Percentiles rank a stretch among this genome's conserved stretches.
These are phyloP conservation scores for Megalopta genalis DNA, from an alignment of 1,140 invertebrate species.

Conservation along the genomic window DNA sequence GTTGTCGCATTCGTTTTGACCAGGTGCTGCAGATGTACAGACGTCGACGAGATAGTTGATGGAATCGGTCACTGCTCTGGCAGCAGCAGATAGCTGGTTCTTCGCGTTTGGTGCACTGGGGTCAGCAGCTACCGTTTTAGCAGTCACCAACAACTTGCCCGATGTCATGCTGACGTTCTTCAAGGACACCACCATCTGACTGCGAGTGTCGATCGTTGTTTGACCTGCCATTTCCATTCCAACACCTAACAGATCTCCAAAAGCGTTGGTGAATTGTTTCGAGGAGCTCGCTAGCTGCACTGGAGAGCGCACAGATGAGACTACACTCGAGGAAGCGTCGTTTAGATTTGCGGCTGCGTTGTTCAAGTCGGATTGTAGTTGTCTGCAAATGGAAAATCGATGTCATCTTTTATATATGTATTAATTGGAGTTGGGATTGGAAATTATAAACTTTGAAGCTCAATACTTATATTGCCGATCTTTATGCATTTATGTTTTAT, in stretches of 20 bases:
- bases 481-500: too few species aligned
- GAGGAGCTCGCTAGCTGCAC: slow-evolving; percentile 87
- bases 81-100: slow-evolving; percentile 92
- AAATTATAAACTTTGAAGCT: background rate
- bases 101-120: slow-evolving; percentile 93
- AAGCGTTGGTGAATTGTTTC: slow-evolving; percentile 89
- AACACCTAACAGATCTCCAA: slow-evolving; percentile 87
- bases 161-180: slow-evolving; percentile 94
- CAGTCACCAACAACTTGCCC: slow-evolving; percentile 91
- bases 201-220: slow-evolving; percentile 84
- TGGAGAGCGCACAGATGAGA: slow-evolving; percentile 84
- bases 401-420: background rate
- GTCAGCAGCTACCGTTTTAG: slow-evolving; percentile 94
- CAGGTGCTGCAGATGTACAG: slow-evolving; percentile 87
- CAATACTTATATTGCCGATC: background rate
- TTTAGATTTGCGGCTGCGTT: slow-evolving; percentile 91
- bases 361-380: slow-evolving; percentile 92
- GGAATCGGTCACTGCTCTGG: slow-evolving; percentile 93
- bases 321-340: slow-evolving; percentile 90
- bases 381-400: slow-evolving; percentile 75
- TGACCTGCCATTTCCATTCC: slow-evolving; percentile 92
- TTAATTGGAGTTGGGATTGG: background rate
- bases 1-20: slow-evolving; percentile 98
- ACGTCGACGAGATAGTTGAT: slow-evolving; percentile 93
- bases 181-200: slow-evolving; percentile 91